Evolutionary conservation across 2,888 invertebrate genomes (phyloP).

Genomic region (Zaprionus lineosus): DNA sequence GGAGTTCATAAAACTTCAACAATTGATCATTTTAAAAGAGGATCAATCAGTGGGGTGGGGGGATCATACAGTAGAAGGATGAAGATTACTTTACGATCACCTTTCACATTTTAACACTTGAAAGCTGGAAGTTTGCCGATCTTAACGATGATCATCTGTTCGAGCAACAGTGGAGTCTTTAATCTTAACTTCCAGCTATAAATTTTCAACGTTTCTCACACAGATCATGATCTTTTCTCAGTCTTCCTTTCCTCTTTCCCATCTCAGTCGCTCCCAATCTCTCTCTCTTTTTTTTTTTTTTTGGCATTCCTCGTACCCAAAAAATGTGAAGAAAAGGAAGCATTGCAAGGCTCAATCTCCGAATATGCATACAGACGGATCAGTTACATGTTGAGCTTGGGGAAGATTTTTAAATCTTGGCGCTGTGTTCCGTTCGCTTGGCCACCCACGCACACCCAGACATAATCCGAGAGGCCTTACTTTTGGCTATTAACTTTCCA

Average conservation of each 20-base stretch:
- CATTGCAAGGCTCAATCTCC: constrained; percentile 31
- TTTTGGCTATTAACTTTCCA: constrained; percentile 64
- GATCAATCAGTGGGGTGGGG: no score
- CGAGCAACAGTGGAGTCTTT: no score
- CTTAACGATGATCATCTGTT: no score
- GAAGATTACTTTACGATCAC: no score
- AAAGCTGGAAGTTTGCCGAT: no score
- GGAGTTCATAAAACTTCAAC: no score
- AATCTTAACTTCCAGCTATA: constrained; percentile 18
- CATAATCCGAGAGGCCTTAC: constrained; percentile 36
- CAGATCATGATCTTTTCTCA: constrained; percentile 20
- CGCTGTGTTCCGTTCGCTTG: constrained; percentile 23
- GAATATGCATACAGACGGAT: constrained; percentile 61
- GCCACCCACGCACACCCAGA: constrained; percentile 40
- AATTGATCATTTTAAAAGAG: no score
- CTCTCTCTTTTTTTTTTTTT: not conserved
- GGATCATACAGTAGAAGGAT: no score
- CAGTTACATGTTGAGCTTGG: constrained; percentile 54
- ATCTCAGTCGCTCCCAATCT: not conserved
- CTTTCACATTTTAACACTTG: no score
- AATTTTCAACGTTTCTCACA: constrained; percentile 32
- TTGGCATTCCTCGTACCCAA: no score
- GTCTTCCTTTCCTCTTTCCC: not conserved
- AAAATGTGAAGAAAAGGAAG: constrained; percentile 46
- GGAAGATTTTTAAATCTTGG: constrained; percentile 1